Base-by-base conservation (phyloP, 1,140 invertebrate species). In the Aphelinus certus region DNA sequence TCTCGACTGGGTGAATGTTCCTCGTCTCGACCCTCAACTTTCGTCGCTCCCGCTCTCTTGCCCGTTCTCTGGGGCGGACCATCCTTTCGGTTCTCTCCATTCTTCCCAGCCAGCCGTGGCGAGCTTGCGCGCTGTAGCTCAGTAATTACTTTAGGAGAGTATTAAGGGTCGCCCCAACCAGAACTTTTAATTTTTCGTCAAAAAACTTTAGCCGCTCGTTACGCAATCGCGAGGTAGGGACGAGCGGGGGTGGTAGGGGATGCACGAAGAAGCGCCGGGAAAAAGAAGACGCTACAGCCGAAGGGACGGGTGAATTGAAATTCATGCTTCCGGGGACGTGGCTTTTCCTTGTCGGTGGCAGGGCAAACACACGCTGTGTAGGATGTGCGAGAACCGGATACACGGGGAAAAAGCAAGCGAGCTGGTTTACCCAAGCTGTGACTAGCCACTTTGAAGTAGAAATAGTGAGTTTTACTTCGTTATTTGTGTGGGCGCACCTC, bases 181-280 rank as follows among this genome's bases (percentile, higher is more conserved):
- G 81, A 85, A 85, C 79, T 86, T 86, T 86, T 86, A 85, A 86
- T 86, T 86, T 86, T 85, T 83, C 81, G 81, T 85, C 80, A 81
- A 84, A 86, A 84, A 87, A 86, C 82, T 86, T 85, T 83, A 83
- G 81, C 79, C 78, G 78, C 83, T 86, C 81, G 82, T 86, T 86
- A 86, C 81, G 76, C 76, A 80, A 79, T 82, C 76, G 57, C 26
- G 26, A 26, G 26, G 26, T 6, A 42, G 71, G 43, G 61, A 72
- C 82, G 78, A 75, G 81, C 80, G 78, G 77, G 76, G 81, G 81
- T 26, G 26, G 26, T 26, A 26, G 26, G 26, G 26, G 26, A 26
- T 26, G 26, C 26, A 73, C 62, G 73, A 60, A 61, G 49, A 66
- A 55, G 68, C 7, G 7, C 9, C n/a, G 49, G 47, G 42, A 61